Conservation (phyloP, 2,113 vertebrate genomes). For the Neoarius graeffei region DNA sequence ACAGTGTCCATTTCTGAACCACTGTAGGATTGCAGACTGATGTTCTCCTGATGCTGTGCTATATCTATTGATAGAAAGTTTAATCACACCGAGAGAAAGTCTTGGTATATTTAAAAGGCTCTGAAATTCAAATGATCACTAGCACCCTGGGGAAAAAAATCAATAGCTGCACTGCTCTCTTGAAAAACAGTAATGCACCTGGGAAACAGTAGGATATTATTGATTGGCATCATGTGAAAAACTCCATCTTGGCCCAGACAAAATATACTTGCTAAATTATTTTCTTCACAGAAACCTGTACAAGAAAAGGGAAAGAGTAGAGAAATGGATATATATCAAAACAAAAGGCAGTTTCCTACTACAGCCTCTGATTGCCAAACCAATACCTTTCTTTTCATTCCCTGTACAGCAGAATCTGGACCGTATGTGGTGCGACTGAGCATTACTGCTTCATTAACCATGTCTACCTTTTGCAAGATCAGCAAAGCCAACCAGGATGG, state of each 20-base stretch:
- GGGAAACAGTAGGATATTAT: constrained; percentile 7
- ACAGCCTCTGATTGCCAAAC: not conserved
- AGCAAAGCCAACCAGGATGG: constrained; percentile 17
- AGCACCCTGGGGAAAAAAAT: constrained; percentile 38
- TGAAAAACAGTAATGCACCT: constrained; percentile 19
- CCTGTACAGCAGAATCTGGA: not conserved
- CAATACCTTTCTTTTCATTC: not conserved
- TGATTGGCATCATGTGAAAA: constrained; percentile 23
- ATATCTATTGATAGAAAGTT: constrained; percentile 34
- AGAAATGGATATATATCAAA: not conserved
- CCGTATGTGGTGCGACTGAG: not conserved
- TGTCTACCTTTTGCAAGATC: constrained; percentile 15
- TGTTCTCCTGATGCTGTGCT: constrained; percentile 6
- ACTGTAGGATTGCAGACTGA: not conserved
- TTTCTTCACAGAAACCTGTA: not conserved
- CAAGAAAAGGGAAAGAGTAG: not conserved
- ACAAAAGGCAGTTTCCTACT: not conserved
- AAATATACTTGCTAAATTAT: constrained; percentile 5
- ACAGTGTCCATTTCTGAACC: not conserved
- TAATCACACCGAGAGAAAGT: constrained; percentile 20
- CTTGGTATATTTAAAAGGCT: constrained; percentile 37
- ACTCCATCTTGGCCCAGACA: not conserved
- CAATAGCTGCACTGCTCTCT: constrained; percentile 29
- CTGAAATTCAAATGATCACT: constrained; percentile 43
- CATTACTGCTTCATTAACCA: constrained; percentile 18